Base-by-base conservation (phyloP, 2,888 invertebrate genomes). In the Caenorhabditis wallacei region DNA sequence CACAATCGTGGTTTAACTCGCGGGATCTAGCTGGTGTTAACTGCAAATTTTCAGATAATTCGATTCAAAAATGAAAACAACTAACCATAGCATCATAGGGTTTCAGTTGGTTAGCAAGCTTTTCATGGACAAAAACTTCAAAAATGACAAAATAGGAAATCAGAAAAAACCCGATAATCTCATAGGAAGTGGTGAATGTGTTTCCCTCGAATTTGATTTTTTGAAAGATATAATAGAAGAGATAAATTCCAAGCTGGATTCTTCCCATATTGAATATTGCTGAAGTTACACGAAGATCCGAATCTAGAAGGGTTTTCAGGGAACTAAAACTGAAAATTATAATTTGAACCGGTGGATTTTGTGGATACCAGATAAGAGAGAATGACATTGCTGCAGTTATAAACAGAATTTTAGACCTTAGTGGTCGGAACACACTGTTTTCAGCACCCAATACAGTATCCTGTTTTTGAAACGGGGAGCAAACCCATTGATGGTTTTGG, bases 191-290 rank as follows among this genome's bases (percentile, higher is more conserved):
- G 1, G 51, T 37, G 16, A 74, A 54, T 0, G 72, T 10, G 3
- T 10, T 43, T n/a, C 46, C 2, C 43, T 74, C 72, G 13, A 74
- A 74, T 22, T 64, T 53, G 13, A 64, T 8, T 56, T 74, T 74
- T 46, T 74, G 72, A 46, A 40, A 24, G 0, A 56, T 40, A 26
- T 63, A 74, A 5, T 46, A 74, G 11, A 64, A 0, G 4, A 74
- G 20, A 61, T 74, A 74, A n/a, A 74, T 54, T n/a, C 22, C 54
- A n/a, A 43, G n/a, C 56, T 64, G 72, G 1, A 54, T 43, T 46
- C 54, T 43, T 8, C 40, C 43, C 0, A 53, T n/a, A n/a, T n/a
- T n/a, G n/a, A n/a, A 72, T n/a, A 5, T 22, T 10, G 37, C 51
- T n/a, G n/a, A 37, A 18, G 40, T n/a, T 26, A 18, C 24, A 37